Evolutionary conservation across 2,888 invertebrate species (phyloP), one percentile per base, ranked within the genome.

Genomic region (Brachypalpus laphriformis): DNA sequence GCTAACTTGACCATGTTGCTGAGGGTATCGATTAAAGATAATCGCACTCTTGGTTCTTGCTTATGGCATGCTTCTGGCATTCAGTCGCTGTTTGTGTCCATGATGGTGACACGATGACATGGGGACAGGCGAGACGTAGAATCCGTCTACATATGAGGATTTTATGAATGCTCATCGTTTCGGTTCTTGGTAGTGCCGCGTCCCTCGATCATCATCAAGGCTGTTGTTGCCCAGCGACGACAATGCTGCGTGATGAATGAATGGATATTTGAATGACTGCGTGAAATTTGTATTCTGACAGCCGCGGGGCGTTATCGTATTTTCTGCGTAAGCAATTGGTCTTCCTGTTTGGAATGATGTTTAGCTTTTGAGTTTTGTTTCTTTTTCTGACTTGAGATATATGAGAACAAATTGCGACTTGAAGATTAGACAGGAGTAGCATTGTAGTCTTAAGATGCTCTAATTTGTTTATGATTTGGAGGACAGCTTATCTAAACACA

Each of bases 51-150:
- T 57, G 63, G 59, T 66, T 76, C 75, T 71, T 45, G 75, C 85
- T 85, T 81, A 85, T 81, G 85, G 85, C 85, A 85, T 85, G 85
- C 85, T 85, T 85, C 80, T 85, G 81, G 76, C 75, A 85, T 85
- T 81, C 75, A 49, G 75, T 70, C 76, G 51, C 74, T 77, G 56
- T 47, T 82, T 54, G 74, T 70, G 70, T 56, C 65, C 34, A 56
- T 61, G 68, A 66, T 75, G 66, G 77, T 82, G 77, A 83, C 83
- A 83, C 61, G 70, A 74, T 74, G 74, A 80, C 80, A 74, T 66
- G 54, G 66, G 78, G 65, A 75, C 77, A 70, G 51, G 56, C 54
- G 45, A 25, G 59, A 68, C 49, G 31, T 49, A 40, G 66, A 42
- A 82, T 82, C 75, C 82, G 65, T 59, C 65, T 66, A n/a, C 3